Evolutionary conservation across 2,888 invertebrate species (phyloP), one percentile per base, ranked within the genome.

Genomic region (Ischnura elegans): DNA sequence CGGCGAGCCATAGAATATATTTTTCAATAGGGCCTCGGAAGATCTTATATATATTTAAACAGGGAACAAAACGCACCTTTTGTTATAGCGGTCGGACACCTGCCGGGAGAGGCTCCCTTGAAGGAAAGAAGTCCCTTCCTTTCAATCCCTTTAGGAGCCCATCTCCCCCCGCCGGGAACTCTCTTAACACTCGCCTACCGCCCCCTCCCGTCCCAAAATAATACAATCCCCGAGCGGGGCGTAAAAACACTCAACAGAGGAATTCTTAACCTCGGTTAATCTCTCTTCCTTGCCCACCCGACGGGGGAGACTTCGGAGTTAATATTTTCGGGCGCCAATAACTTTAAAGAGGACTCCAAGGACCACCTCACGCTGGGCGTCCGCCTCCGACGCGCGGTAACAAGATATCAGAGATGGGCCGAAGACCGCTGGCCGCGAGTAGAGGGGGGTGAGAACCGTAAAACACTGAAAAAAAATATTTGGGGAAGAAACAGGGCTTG

Each of bases 321-420:
- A 90, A 90, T 90, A 90, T 61, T 43, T 66, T 61, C 61, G 90
- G 90, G 90, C 90, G 90, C 90, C 90, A 90, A 90, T 90, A 90
- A 66, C 90, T 55, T 90, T 76, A 66, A 90, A 90, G 61, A n/a
- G n/a, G n/a, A n/a, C n/a, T n/a, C 61, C 55, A n/a, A 61, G n/a
- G 61, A 43, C 76, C 61, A 43, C 90, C 61, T 42, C 90, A 90
- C n/a, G 90, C 90, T 90, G 90, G 19, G 61, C 43, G 90, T 43
- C 55, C 61, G 61, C 29, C 61, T n/a, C n/a, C 43, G 90, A 90
- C 90, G 90, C 43, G 51, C 19, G 61, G 90, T 90, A 90, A 90
- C 90, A 43, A 90, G 90, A 90, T 90, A 90, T 61, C 55, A 90
- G 55, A 90, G 90, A 90, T 90, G 36, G 87, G 55, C 42, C 55